Conservation (phyloP, 2,797 vertebrate species). For the Ciconia nigra region DNA sequence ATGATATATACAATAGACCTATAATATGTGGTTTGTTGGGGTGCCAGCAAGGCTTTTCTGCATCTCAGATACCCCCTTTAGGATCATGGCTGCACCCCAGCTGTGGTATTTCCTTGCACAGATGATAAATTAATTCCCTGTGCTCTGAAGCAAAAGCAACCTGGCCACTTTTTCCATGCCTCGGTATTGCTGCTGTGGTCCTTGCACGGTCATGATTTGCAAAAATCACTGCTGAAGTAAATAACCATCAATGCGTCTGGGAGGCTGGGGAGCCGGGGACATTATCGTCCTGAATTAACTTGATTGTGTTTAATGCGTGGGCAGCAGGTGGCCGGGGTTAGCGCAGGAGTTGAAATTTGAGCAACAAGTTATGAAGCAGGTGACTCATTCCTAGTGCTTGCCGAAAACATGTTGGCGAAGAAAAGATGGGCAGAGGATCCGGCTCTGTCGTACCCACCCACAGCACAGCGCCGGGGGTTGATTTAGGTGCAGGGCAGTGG, state of each 20-base stretch:
- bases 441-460: background rate
- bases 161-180: background rate
- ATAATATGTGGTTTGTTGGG: background rate
- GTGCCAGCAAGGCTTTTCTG: background rate
- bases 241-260: accelerated
- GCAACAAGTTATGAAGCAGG: background rate
- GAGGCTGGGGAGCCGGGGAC: background rate
- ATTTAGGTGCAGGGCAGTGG: background rate
- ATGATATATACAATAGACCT: background rate
- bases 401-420: background rate
- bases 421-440: background rate
- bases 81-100: background rate
- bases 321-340: background rate
- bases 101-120: background rate
- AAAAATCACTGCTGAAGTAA: background rate
- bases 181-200: accelerated
- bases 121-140: background rate
- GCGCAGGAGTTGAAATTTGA: background rate
- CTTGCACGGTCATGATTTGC: background rate
- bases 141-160: background rate
- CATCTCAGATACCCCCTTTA: background rate
- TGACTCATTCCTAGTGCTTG: background rate
- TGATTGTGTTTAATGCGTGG: background rate
- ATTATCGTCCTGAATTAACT: background rate
- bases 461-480: background rate